Conservation (phyloP, 2,113 vertebrate species). For the Typhlomys cinereus region DNA sequence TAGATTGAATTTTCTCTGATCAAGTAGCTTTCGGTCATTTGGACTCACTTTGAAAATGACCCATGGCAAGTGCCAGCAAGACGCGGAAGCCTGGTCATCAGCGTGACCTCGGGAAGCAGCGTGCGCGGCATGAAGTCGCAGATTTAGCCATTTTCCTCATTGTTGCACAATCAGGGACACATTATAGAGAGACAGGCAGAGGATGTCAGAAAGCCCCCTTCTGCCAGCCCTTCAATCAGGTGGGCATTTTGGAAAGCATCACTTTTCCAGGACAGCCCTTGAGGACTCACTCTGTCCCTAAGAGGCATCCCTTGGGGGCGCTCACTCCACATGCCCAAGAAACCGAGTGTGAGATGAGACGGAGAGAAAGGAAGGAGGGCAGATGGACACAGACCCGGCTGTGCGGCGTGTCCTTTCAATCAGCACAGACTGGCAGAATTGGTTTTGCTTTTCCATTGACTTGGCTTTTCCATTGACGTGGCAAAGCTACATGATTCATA, state of each 20-base stretch:
- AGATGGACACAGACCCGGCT: neutral
- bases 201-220: slow-evolving; percentile 35
- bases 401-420: neutral
- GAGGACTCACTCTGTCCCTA: neutral
- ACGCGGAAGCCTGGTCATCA: slow-evolving; percentile 73
- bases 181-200: slow-evolving; percentile 67
- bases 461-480: too few species aligned
- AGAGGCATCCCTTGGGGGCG: neutral
- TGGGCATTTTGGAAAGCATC: neutral
- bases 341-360: neutral
- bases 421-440: neutral
- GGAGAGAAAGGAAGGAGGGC: neutral
- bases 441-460: neutral
- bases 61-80: slow-evolving; percentile 79
- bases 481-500: neutral
- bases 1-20: slow-evolving; percentile 73
- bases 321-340: neutral
- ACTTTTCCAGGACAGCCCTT: neutral
- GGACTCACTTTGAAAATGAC: slow-evolving; percentile 80
- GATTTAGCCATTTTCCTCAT: slow-evolving; percentile 76
- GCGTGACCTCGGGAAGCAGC: slow-evolving; percentile 74
- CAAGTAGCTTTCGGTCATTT: slow-evolving; percentile 78
- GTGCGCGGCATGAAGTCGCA: slow-evolving; percentile 70
- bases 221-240: neutral
- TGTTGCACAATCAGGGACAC: slow-evolving; percentile 75